Evolutionary conservation across 2,113 vertebrate species (phyloP).

Genomic region (Anthoscopus minutus): DNA sequence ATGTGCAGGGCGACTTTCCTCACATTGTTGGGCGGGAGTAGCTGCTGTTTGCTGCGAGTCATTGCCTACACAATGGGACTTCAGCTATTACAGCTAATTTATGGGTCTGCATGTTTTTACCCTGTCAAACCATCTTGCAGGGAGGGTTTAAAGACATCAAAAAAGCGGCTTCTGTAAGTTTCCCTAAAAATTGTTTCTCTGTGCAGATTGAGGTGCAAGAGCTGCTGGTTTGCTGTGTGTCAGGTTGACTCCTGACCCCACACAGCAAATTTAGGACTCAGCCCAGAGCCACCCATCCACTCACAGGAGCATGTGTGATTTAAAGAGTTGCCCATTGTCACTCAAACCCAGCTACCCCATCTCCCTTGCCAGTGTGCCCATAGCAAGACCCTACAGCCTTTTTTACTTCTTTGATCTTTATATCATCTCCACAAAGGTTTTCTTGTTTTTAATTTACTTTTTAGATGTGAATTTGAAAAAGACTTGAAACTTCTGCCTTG

Average conservation of each 20-base stretch:
- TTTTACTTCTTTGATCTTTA: not conserved
- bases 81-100: slow-evolving; percentile 37
- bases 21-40: not conserved
- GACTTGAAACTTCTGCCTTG: not conserved
- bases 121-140: slow-evolving; percentile 16
- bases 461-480: not conserved
- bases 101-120: slow-evolving; percentile 8
- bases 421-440: not conserved
- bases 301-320: fast-evolving
- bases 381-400: not conserved
- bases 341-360: not conserved
- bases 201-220: fast-evolving
- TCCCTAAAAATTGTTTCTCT: not conserved
- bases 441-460: fast-evolving
- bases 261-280: not conserved
- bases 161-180: not conserved
- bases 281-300: not conserved
- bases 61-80: slow-evolving; percentile 39
- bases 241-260: not conserved
- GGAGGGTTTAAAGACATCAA: slow-evolving; percentile 10
- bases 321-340: not conserved
- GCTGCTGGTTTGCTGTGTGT: not conserved
- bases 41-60: slow-evolving; percentile 19
- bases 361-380: not conserved
- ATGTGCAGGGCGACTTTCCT: slow-evolving; percentile 35